Conservation (phyloP, 2,888 invertebrate species). For the Quadroppia sp. region DNA sequence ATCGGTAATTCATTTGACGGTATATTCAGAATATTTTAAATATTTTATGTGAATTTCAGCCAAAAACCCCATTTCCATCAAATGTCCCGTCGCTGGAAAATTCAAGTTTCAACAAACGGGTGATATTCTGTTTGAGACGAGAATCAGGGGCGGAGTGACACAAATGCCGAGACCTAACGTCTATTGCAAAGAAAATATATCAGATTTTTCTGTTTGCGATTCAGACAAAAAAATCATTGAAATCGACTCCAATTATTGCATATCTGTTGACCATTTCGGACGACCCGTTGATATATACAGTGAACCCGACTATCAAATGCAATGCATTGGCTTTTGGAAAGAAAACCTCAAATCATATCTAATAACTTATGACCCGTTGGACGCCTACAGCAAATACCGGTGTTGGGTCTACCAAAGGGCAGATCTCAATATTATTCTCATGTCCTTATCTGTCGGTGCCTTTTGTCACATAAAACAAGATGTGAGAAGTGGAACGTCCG, state of each 20-base stretch:
- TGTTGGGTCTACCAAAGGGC: slow-evolving; percentile 98
- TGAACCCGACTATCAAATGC: slow-evolving; percentile 92
- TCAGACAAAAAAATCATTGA: slow-evolving; percentile 89
- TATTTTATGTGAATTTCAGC: slow-evolving; percentile 40
- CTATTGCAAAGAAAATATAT: slow-evolving; percentile 86
- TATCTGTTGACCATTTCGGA: slow-evolving; percentile 92
- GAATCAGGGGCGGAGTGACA: slow-evolving; percentile 93
- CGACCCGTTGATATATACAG: slow-evolving; percentile 92
- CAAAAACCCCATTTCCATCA: slow-evolving; percentile 82
- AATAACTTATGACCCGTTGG: slow-evolving; percentile 91
- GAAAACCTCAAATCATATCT: slow-evolving; percentile 94
- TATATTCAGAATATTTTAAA: too few relatives aligned
- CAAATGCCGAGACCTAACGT: slow-evolving; percentile 86
- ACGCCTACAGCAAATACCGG: slow-evolving; percentile 89
- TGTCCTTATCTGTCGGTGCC: slow-evolving; percentile 83
- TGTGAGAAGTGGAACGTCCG: slow-evolving; percentile 79
- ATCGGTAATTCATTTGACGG: slow-evolving; percentile 59
- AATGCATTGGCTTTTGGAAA: slow-evolving; percentile 96
- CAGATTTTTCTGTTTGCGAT: slow-evolving; percentile 93
- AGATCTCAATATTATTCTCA: slow-evolving; percentile 78
- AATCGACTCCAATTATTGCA: slow-evolving; percentile 91
- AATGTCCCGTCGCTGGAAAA: slow-evolving; percentile 94
- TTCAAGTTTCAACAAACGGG: slow-evolving; percentile 88
- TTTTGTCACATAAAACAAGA: slow-evolving; percentile 85
- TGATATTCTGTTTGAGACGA: slow-evolving; percentile 83